These are phyloP conservation scores for Rhabdomys pumilio DNA, from an alignment of 2,797 vertebrate genomes.

Conservation along the genomic window DNA sequence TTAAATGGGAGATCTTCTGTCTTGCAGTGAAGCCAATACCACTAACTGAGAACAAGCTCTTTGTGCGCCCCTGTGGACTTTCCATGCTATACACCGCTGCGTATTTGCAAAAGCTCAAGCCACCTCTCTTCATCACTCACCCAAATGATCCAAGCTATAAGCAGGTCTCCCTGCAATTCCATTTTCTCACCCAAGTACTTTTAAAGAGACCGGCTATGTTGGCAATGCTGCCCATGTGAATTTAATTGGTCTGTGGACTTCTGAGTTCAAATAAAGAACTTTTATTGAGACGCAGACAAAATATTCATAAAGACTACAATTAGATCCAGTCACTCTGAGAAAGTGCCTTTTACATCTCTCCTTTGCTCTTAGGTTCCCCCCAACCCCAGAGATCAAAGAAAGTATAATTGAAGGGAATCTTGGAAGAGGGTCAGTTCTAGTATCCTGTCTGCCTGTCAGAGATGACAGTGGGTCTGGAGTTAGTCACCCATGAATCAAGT, in stretches of 20 bases:
- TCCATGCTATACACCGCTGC: too few species aligned
- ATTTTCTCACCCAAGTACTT: conserved; percentile 64
- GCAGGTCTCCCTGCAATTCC: conserved; percentile 10
- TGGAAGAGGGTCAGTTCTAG: conserved; percentile 54
- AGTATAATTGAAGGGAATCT: conserved; percentile 52
- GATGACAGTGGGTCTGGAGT: conserved; percentile 86
- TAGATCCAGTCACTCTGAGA: conserved; percentile 70
- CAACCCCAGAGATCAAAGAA: conserved; percentile 68
- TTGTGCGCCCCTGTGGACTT: not conserved
- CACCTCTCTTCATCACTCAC: not conserved
- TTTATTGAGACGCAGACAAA: conserved; percentile 55
- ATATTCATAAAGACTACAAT: conserved; percentile 66
- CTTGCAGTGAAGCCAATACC: conserved; percentile 26
- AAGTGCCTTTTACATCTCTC: conserved; percentile 53
- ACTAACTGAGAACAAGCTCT: not conserved
- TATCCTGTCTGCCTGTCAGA: conserved; percentile 78
- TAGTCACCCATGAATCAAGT: conserved; percentile 85
- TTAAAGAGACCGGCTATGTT: conserved; percentile 50
- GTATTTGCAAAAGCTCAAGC: not conserved
- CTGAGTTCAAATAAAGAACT: conserved; percentile 73
- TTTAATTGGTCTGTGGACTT: conserved; percentile 72
- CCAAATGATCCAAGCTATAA: not conserved
- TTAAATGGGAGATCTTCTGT: conserved; percentile 55
- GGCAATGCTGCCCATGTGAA: conserved; percentile 26
- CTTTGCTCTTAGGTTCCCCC: not conserved